Conservation (phyloP, 2,888 invertebrate genomes). For the Tortricodes alternella region DNA sequence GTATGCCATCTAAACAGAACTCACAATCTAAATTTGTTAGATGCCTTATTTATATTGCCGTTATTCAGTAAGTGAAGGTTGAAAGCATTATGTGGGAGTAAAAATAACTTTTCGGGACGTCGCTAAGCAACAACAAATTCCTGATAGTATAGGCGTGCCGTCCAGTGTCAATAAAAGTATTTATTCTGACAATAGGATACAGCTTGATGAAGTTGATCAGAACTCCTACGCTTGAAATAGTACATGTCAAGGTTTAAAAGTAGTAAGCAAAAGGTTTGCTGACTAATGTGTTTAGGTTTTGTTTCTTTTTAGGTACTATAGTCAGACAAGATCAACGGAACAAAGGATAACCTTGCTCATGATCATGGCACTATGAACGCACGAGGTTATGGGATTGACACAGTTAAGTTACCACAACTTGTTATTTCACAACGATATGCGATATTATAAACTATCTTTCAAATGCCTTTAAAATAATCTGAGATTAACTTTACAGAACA, state of each 20-base stretch:
- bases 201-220: slow-evolving; percentile 4
- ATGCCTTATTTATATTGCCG: too few species aligned
- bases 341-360: slow-evolving; percentile 75
- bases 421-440: too few species aligned
- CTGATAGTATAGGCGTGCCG: slow-evolving; percentile 32
- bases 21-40: too few species aligned
- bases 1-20: too few species aligned
- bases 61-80: too few species aligned
- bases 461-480: too few species aligned
- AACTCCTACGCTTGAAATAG: not conserved
- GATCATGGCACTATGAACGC: slow-evolving; percentile 56
- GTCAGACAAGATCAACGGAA: slow-evolving; percentile 32
- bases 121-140: slow-evolving; percentile 40
- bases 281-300: not conserved
- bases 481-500: too few species aligned
- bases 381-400: slow-evolving; percentile 60
- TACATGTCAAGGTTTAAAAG: not conserved
- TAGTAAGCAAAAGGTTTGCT: not conserved
- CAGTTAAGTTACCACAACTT: too few species aligned
- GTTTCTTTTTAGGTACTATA: not conserved
- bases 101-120: not conserved
- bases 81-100: too few species aligned
- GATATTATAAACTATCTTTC: too few species aligned
- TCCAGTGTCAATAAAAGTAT: slow-evolving; percentile 41
- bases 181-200: slow-evolving; percentile 33